A percentile compares a stretch with the other conserved stretches of the same genome.
Conservation (phyloP, 2,113 vertebrate genomes). For the Sorex araneus region DNA sequence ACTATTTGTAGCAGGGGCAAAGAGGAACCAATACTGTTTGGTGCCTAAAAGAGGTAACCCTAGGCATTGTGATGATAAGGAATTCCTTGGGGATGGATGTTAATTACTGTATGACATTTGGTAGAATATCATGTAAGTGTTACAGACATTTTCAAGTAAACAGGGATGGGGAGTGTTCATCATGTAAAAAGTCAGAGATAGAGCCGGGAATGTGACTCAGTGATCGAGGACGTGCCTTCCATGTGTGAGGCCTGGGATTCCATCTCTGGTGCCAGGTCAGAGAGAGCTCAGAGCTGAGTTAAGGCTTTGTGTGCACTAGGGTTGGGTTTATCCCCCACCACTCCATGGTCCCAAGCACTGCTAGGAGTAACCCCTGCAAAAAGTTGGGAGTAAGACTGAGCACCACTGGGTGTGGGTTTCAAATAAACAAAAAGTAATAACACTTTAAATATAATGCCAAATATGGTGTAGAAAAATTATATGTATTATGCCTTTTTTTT, state of each 20-base stretch:
- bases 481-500: neutral
- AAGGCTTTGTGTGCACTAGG: no score
- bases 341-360: no score
- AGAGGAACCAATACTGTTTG: neutral
- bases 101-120: conserved; percentile 34
- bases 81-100: neutral
- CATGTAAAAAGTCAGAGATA: conserved; percentile 12
- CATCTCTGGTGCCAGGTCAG: no score
- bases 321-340: no score
- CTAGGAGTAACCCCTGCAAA: no score
- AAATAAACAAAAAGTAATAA: neutral
- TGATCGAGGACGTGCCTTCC: no score
- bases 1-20: conserved; percentile 33
- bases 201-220: no score
- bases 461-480: neutral
- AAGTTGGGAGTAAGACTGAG: no score
- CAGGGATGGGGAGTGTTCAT: neutral
- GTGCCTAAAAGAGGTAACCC: neutral
- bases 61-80: neutral
- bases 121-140: conserved; percentile 15
- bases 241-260: no score
- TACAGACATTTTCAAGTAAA: conserved; percentile 50
- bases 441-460: neutral
- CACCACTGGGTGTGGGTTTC: no score
- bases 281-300: no score